phyloP scores from a whole-genome alignment of 2,888 invertebrate genomes.

The Melinopterus prodromus region DNA sequence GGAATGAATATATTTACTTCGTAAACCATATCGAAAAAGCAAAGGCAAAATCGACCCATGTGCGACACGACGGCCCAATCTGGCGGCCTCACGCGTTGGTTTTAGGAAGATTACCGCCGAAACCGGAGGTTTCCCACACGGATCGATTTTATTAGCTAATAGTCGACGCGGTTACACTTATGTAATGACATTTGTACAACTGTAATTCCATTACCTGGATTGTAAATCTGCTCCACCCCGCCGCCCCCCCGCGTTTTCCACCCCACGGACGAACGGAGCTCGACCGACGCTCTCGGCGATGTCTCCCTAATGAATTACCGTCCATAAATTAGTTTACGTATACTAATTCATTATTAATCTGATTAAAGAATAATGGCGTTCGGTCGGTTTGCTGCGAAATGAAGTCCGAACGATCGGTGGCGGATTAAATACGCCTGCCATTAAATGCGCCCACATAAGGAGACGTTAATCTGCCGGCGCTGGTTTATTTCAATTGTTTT shows the following conservation, averaged over 20 bases:
- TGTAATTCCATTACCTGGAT: conserved; percentile 60
- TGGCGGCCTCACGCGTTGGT: conserved; percentile 36
- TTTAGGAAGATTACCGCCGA: conserved; percentile 54
- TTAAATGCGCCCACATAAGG: too few species aligned
- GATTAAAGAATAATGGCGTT: conserved; percentile 38
- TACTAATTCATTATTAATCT: conserved; percentile 44
- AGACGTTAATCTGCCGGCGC: too few species aligned
- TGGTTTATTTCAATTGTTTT: too few species aligned
- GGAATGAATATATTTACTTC: too few species aligned
- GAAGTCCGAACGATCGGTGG: conserved; percentile 14
- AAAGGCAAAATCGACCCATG: too few species aligned
- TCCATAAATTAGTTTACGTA: conserved; percentile 47
- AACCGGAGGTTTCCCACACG: conserved; percentile 29
- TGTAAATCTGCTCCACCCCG: conserved; percentile 56
- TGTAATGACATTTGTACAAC: conserved; percentile 60
- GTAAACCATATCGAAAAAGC: too few species aligned
- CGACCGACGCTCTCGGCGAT: conserved; percentile 39
- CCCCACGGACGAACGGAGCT: conserved; percentile 5
- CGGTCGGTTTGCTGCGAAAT: conserved; percentile 26
- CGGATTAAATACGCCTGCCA: too few species aligned
- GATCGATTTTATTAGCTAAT: conserved; percentile 61
- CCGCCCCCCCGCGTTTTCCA: not conserved
- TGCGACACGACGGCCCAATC: too few species aligned
- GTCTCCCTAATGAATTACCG: conserved; percentile 54
- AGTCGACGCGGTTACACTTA: conserved; percentile 59